phyloP scores from a whole-genome alignment of 2,888 invertebrate species.

The Scrobipalpa costella region DNA sequence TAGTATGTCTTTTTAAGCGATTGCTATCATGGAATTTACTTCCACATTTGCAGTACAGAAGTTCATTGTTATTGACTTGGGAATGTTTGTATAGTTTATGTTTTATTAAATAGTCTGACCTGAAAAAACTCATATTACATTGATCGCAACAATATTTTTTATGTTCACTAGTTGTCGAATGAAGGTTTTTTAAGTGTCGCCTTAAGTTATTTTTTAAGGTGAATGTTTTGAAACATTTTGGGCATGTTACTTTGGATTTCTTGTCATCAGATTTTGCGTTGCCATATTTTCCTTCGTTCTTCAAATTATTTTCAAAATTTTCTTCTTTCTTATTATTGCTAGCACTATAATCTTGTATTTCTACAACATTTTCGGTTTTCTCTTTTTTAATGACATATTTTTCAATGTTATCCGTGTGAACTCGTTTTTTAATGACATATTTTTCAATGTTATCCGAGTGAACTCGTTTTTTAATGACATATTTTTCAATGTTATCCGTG shows the following conservation, averaged over 20 bases:
- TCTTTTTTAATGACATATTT: neutral
- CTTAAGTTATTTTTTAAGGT: neutral
- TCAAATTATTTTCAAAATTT: neutral
- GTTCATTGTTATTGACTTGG: neutral
- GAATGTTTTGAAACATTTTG: conserved; percentile 3
- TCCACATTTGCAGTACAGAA: neutral
- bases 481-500: no score
- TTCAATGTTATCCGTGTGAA: no score
- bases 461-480: neutral
- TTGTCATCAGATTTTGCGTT: neutral
- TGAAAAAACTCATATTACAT: neutral
- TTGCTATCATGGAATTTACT: neutral
- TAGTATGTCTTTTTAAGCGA: neutral
- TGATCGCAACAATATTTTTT: neutral
- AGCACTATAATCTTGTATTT: neutral
- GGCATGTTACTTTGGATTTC: neutral
- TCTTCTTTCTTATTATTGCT: neutral
- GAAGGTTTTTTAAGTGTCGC: neutral
- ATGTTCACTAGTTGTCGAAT: neutral
- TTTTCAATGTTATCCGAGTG: no score
- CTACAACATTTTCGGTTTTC: neutral
- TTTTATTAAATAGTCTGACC: neutral
- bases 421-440: neutral
- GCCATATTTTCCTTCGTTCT: neutral
- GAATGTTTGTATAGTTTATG: neutral